phyloP scores from a whole-genome alignment of 2,797 vertebrate species.

The Gambelia wislizenii region DNA sequence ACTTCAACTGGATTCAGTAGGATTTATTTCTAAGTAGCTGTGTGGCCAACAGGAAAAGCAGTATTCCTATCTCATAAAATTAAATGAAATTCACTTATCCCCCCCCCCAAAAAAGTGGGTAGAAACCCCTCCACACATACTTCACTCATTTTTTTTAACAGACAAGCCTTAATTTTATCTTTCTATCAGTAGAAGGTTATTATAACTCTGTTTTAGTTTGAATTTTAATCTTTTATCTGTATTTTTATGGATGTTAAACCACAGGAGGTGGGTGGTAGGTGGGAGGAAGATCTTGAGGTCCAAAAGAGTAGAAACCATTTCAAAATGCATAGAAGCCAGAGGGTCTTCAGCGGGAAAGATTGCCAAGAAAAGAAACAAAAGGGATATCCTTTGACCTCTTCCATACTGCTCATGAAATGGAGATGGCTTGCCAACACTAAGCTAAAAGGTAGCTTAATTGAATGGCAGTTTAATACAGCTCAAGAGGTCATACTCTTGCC shows the following conservation, averaged over 20 bases:
- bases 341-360: not conserved
- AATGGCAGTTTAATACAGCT: slow-evolving; percentile 55
- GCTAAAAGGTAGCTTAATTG: slow-evolving; percentile 63
- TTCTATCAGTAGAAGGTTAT: not conserved
- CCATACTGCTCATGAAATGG: slow-evolving; percentile 48
- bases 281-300: not conserved
- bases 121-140: not conserved
- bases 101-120: not conserved
- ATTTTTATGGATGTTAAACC: not conserved
- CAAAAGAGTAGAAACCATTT: too few relatives aligned
- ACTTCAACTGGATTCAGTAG: too few relatives aligned
- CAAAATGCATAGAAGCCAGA: too few relatives aligned
- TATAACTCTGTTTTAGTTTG: not conserved
- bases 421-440: slow-evolving; percentile 32
- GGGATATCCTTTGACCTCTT: slow-evolving; percentile 40
- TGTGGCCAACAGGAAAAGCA: too few relatives aligned
- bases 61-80: too few relatives aligned
- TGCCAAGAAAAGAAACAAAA: not conserved
- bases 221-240: not conserved
- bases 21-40: too few relatives aligned
- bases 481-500: slow-evolving; percentile 33
- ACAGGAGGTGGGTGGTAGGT: not conserved
- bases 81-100: too few relatives aligned
- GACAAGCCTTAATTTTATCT: not conserved
- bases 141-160: not conserved